Conservation (phyloP, 2,113 vertebrate genomes). For the Hippotragus niger region DNA sequence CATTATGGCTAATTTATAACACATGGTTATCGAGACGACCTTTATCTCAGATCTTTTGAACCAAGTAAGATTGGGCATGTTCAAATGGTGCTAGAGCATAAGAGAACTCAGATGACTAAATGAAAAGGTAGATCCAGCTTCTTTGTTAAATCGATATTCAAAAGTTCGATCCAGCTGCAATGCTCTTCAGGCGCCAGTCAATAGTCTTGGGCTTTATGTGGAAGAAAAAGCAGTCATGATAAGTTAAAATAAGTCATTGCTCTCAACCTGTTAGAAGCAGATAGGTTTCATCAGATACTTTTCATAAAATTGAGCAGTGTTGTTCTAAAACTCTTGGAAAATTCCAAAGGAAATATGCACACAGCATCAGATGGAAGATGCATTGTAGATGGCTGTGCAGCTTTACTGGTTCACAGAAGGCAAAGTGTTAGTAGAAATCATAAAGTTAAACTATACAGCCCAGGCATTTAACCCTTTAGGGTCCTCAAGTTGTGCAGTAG, state of each 20-base stretch:
- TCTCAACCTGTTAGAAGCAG: not conserved
- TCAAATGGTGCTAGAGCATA: not conserved
- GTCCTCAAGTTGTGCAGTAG: not conserved
- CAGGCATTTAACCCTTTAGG: not conserved
- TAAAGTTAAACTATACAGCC: not conserved
- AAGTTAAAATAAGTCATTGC: not conserved
- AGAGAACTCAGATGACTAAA: not conserved
- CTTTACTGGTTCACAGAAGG: not conserved
- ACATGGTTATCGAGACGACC: not conserved
- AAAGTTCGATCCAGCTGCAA: not conserved
- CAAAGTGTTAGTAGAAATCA: conserved; percentile 19
- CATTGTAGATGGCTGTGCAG: not conserved
- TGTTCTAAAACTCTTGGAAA: conserved; percentile 48
- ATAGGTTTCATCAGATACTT: not conserved
- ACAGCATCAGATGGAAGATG: not conserved
- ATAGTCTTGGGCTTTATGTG: not conserved
- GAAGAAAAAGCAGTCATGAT: not conserved
- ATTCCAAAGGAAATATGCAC: not conserved
- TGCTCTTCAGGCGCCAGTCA: not conserved
- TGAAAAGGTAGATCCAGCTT: not conserved
- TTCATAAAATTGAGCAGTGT: conserved; percentile 36
- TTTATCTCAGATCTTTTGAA: conserved; percentile 1
- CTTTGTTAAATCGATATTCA: not conserved
- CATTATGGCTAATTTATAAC: not conserved
- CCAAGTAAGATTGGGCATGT: not conserved